Evolutionary conservation across 2,888 invertebrate species (phyloP), one percentile per base, ranked within the genome.

Genomic region (Pseudococcus jackbeardsleyi): DNA sequence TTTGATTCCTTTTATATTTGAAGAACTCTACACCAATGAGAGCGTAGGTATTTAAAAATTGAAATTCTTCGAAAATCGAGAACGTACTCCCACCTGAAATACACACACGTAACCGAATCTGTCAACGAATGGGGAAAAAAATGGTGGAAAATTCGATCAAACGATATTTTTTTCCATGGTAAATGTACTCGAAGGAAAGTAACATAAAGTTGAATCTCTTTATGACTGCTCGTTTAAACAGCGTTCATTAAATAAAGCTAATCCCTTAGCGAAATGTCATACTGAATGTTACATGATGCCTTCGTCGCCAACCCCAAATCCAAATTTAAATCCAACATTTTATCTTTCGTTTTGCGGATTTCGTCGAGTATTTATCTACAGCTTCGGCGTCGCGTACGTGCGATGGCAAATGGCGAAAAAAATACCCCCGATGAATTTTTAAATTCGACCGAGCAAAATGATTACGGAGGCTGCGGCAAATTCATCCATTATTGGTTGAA

Each of bases 151-250:
- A 72, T 33, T 72, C 68, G 68, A 72, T 72, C 68, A 72, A 72
- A 33, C 22, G 26, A 26, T 72, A 64, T 26, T 72, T 72, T 72
- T 72, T 33, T 11, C 59, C n/a, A 15, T 33, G 33, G 68, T 72
- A 12, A 72, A 72, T 72, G 68, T 72, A 33, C 68, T 12, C 68
- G 68, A 72, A 72, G 68, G 33, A 72, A 72, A 72, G 68, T 15
- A 72, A 72, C 68, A 72, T 72, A 72, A 72, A 72, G 68, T 72
- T 72, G 68, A 72, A 72, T 72, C 68, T 72, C 68, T 72, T 72
- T 72, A 72, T 72, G 68, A 33, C 33, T 26, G 68, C 33, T 26
- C 68, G 68, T 72, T 72, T 72, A 33, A 72, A 72, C 33, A 26
- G 68, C 68, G 4, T 6, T 72, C 68, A 72, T 72, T 72, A 72